Evolutionary conservation across 2,113 vertebrate genomes (phyloP).

Genomic region (Phaetusa simplex): DNA sequence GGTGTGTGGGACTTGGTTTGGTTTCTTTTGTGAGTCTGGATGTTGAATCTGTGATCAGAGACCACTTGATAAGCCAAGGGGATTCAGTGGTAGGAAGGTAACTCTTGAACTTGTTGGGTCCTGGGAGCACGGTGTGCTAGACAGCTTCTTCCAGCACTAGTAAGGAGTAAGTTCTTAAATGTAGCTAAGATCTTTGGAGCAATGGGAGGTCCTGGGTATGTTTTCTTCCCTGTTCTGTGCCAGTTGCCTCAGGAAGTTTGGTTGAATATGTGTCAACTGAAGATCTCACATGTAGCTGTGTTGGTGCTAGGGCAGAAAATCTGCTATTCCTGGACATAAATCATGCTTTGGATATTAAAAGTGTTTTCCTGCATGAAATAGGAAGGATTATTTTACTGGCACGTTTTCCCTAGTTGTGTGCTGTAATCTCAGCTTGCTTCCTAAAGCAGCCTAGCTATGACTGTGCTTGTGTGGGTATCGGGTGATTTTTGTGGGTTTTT

Average conservation of each 20-base stretch:
- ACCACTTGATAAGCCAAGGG: background rate
- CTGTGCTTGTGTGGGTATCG: background rate
- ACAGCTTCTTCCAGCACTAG: background rate
- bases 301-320: background rate
- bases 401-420: background rate
- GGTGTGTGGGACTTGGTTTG: background rate
- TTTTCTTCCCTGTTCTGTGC: background rate
- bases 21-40: background rate
- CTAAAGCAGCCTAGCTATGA: background rate
- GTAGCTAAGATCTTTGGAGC: background rate
- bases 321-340: background rate
- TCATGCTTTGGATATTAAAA: background rate
- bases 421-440: background rate
- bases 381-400: background rate
- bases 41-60: background rate
- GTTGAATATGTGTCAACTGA: accelerated
- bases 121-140: background rate
- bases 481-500: background rate
- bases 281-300: background rate
- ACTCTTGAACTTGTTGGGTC: background rate
- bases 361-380: background rate
- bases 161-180: background rate
- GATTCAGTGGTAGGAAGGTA: background rate
- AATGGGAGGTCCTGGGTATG: background rate
- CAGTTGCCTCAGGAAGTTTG: background rate